Conservation (phyloP, 2,113 vertebrate species). For the Trogon surrucura region DNA sequence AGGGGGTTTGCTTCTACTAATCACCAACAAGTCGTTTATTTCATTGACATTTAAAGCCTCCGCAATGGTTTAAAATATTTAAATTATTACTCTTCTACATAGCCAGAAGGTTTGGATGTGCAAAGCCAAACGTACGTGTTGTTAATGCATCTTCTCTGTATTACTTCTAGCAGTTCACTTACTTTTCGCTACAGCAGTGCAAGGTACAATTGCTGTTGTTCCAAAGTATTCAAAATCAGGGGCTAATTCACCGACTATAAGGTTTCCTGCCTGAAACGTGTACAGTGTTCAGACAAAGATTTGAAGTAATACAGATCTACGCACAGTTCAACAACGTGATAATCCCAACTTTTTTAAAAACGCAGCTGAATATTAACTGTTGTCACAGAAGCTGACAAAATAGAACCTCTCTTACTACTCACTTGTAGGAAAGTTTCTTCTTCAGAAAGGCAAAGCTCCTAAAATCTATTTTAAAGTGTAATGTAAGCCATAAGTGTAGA, state of each 20-base stretch:
- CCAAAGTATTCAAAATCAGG: neutral
- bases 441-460: neutral
- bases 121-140: rapidly evolving
- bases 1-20: neutral
- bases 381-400: neutral
- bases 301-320: neutral
- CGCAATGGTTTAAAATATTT: neutral
- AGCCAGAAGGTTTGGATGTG: neutral
- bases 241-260: neutral
- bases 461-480: neutral
- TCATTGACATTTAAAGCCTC: neutral
- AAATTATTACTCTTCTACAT: neutral
- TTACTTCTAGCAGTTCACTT: neutral
- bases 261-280: neutral
- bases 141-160: neutral
- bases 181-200: neutral
- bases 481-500: neutral
- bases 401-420: neutral
- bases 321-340: neutral
- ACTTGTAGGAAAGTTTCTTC: neutral
- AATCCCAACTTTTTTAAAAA: neutral
- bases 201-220: neutral
- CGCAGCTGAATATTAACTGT: neutral
- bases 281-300: neutral
- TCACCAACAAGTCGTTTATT: neutral